Conservation (phyloP, 2,888 invertebrate species). For the Copidosoma aretas region DNA sequence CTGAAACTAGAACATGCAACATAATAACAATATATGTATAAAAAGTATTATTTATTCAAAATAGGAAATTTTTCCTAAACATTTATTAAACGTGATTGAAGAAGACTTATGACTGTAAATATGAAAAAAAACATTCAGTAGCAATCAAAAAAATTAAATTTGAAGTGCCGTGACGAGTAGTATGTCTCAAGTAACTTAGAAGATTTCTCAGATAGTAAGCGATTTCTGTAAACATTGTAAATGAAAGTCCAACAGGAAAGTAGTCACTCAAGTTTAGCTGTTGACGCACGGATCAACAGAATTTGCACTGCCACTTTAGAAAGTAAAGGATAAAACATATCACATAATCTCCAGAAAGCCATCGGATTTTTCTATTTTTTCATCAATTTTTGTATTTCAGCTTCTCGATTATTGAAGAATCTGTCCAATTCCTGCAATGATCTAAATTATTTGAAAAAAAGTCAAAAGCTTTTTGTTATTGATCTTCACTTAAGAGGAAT, state of each 20-base stretch:
- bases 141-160: too few species aligned
- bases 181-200: background rate
- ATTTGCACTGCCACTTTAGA: background rate
- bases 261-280: background rate
- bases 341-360: background rate
- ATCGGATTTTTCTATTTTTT: background rate
- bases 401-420: background rate
- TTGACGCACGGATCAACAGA: background rate
- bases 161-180: background rate
- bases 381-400: background rate
- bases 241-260: background rate
- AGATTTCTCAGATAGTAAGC: background rate
- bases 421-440: background rate
- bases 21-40: too few species aligned
- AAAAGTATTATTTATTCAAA: too few species aligned
- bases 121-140: too few species aligned
- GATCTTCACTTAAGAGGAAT: background rate
- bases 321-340: background rate
- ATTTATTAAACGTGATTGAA: too few species aligned
- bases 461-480: background rate
- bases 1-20: too few species aligned
- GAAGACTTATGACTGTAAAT: too few species aligned
- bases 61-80: too few species aligned
- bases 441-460: background rate
- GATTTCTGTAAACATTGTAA: background rate